Percentiles rank a stretch among this genome's conserved stretches.
phyloP scores from a whole-genome alignment of 2,797 vertebrate species.

The Lates japonicus region DNA sequence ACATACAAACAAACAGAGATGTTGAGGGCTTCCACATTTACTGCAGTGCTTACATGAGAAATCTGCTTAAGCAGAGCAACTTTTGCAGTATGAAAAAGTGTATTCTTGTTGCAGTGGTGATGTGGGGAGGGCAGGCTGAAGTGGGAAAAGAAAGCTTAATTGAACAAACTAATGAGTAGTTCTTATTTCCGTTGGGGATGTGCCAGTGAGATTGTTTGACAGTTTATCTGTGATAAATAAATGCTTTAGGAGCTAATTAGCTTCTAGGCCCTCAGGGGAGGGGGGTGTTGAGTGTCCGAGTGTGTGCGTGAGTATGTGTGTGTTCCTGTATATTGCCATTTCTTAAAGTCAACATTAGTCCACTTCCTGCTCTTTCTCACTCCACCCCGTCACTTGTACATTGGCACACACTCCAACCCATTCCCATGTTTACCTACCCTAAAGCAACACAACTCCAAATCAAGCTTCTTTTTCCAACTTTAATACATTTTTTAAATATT shows the following conservation, averaged over 20 bases:
- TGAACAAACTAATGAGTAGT: slow-evolving; percentile 89
- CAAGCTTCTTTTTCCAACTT: background rate
- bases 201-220: slow-evolving; percentile 88
- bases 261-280: slow-evolving; percentile 77
- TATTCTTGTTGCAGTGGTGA: slow-evolving; percentile 61
- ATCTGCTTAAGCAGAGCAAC: slow-evolving; percentile 56
- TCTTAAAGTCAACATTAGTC: slow-evolving; percentile 71
- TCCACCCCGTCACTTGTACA: slow-evolving; percentile 32
- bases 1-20: slow-evolving; percentile 43
- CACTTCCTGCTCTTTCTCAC: slow-evolving; percentile 66
- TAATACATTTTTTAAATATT: background rate
- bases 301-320: slow-evolving; percentile 52
- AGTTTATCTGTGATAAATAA: slow-evolving; percentile 91
- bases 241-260: slow-evolving; percentile 88
- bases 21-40: slow-evolving; percentile 39
- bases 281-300: slow-evolving; percentile 80
- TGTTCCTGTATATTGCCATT: slow-evolving; percentile 65
- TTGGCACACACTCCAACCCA: background rate
- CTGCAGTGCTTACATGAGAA: slow-evolving; percentile 27
- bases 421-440: slow-evolving; percentile 35
- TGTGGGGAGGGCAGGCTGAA: slow-evolving; percentile 70
- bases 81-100: slow-evolving; percentile 66
- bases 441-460: slow-evolving; percentile 37
- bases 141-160: slow-evolving; percentile 86
- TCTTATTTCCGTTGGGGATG: slow-evolving; percentile 86